These are phyloP conservation scores for Oreonectes daqikongensis DNA, from an alignment of 2,797 vertebrate genomes.

Conservation along the genomic window DNA sequence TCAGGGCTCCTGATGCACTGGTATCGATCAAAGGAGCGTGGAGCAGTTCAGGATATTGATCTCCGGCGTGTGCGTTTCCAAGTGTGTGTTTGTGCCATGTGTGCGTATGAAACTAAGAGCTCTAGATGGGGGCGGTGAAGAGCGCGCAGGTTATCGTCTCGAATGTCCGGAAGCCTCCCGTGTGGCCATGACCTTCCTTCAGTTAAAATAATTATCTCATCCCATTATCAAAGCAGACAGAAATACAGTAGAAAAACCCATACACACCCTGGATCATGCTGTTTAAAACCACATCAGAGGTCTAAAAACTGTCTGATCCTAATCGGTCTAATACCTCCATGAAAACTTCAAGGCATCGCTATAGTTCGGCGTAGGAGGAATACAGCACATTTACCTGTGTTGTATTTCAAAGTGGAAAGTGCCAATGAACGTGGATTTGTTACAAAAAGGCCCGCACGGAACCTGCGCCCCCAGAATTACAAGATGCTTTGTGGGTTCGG, in stretches of 20 bases:
- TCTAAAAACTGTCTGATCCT: slow-evolving; percentile 1
- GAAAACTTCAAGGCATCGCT: neutral
- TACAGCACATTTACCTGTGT: neutral
- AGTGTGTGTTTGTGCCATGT: slow-evolving; percentile 26
- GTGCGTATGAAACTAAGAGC: slow-evolving; percentile 59
- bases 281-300: slow-evolving; percentile 28
- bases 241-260: neutral
- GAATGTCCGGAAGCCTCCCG: slow-evolving; percentile 76
- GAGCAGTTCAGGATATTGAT: slow-evolving; percentile 43
- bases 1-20: slow-evolving; percentile 48
- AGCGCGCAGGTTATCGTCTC: slow-evolving; percentile 74
- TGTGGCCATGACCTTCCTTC: slow-evolving; percentile 74
- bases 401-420: neutral
- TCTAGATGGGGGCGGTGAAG: slow-evolving; percentile 26
- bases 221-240: slow-evolving; percentile 67
- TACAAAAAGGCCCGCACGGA: neutral
- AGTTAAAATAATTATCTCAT: slow-evolving; percentile 64
- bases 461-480: neutral
- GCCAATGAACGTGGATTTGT: neutral
- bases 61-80: slow-evolving; percentile 16
- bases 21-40: slow-evolving; percentile 49
- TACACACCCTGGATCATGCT: neutral
- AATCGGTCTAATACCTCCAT: slow-evolving; percentile 5
- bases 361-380: neutral
- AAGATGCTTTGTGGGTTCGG: neutral